Percentiles rank a stretch among this genome's conserved stretches.
phyloP scores from a whole-genome alignment of 2,113 vertebrate genomes.

The Rynchops niger region DNA sequence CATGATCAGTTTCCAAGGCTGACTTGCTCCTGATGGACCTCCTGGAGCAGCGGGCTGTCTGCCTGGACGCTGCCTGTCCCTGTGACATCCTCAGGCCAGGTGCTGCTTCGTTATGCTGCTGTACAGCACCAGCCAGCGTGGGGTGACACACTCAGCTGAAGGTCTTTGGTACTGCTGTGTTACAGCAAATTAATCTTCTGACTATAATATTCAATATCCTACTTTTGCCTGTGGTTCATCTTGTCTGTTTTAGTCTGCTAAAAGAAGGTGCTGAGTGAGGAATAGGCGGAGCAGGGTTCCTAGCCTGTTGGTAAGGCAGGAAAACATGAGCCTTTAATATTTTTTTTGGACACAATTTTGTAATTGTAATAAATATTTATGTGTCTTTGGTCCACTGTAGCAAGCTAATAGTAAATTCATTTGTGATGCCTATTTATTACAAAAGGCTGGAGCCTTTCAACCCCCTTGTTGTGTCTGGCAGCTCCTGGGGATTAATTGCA shows the following conservation, averaged over 20 bases:
- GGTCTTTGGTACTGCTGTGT: background rate
- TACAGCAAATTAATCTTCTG: background rate
- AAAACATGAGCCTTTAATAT: background rate
- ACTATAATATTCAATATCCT: background rate
- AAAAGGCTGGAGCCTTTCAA: background rate
- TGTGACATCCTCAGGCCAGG: background rate
- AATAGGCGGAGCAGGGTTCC: background rate
- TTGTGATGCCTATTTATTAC: conserved; percentile 42
- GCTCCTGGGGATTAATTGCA: conserved; percentile 44
- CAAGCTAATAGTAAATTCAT: conserved; percentile 22
- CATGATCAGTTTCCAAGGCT: background rate
- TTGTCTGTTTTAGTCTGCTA: background rate
- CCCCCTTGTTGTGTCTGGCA: conserved; percentile 55
- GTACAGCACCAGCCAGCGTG: fast-evolving
- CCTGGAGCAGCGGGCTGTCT: background rate
- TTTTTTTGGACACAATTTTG: background rate
- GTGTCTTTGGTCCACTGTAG: background rate
- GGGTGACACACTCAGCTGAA: background rate
- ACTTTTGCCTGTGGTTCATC: background rate
- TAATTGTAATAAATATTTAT: conserved; percentile 2
- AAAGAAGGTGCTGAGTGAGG: background rate
- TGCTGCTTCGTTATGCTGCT: background rate
- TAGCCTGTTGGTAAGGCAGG: background rate
- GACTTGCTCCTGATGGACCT: background rate
- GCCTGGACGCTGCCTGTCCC: background rate